A percentile compares a stretch with the other conserved stretches of the same genome.
phyloP scores from a whole-genome alignment of 2,113 vertebrate genomes.

The Hemiprocne comata region DNA sequence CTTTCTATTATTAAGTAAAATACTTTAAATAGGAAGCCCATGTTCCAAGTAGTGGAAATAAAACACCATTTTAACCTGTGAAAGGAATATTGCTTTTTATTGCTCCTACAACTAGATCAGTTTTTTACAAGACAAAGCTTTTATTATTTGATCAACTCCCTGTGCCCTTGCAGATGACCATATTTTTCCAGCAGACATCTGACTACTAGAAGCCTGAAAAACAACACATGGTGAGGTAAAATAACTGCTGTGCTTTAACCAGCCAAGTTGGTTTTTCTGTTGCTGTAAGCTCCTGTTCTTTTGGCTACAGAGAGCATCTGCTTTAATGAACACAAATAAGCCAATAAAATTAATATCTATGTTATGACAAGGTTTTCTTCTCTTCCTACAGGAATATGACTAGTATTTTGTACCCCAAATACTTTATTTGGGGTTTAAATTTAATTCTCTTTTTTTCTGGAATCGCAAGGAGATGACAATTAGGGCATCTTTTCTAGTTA shows the following conservation, averaged over 20 bases:
- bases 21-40: neutral
- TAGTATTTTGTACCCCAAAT: conserved; percentile 8
- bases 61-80: neutral
- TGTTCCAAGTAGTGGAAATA: neutral
- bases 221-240: conserved; percentile 11
- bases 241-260: conserved; percentile 7
- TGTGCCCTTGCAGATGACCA: neutral
- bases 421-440: neutral
- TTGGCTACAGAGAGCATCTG: neutral
- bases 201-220: conserved; percentile 17
- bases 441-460: neutral
- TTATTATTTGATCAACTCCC: conserved; percentile 24
- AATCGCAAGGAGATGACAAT: neutral
- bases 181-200: conserved; percentile 10
- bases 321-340: conserved; percentile 29
- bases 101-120: neutral
- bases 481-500: neutral
- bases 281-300: neutral
- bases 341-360: neutral
- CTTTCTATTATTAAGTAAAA: neutral
- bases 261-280: neutral
- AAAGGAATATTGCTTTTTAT: neutral
- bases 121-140: neutral
- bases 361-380: neutral
- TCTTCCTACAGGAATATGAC: neutral